Percentiles rank a stretch among this genome's conserved stretches.
These are phyloP conservation scores for Bombus breviceps DNA, from an alignment of 1,140 invertebrate species.

Conservation along the genomic window DNA sequence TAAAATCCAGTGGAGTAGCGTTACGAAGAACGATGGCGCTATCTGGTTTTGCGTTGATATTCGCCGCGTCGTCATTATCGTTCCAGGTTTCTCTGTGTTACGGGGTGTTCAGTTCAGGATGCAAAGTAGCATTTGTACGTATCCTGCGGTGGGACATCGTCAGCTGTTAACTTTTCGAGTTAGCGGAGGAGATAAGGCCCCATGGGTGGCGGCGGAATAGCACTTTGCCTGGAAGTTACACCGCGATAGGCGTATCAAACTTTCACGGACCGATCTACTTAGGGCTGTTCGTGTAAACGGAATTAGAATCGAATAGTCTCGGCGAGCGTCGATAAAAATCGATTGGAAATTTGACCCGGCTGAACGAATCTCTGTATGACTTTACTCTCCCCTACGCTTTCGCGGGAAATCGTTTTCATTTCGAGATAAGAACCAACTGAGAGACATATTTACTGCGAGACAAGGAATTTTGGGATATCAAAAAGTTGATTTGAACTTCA, in stretches of 20 bases:
- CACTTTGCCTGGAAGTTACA: constrained; percentile 39
- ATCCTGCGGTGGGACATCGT: constrained; percentile 57
- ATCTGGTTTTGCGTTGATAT: constrained; percentile 20
- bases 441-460: neutral
- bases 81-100: constrained; percentile 21
- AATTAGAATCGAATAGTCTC: constrained; percentile 23
- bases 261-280: constrained; percentile 31
- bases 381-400: neutral
- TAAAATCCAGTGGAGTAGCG: neutral
- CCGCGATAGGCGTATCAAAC: constrained; percentile 52
- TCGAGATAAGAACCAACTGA: neutral
- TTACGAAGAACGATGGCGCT: neutral
- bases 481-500: neutral
- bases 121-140: constrained; percentile 57
- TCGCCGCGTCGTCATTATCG: constrained; percentile 54
- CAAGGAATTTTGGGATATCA: neutral
- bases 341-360: neutral
- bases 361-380: neutral
- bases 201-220: constrained; percentile 34
- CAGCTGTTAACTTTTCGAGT: constrained; percentile 68
- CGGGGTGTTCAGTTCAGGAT: constrained; percentile 52
- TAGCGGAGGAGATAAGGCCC: constrained; percentile 61
- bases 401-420: neutral
- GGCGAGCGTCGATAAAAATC: neutral
- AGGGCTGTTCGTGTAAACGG: constrained; percentile 36